Evolutionary conservation across 2,113 vertebrate species (phyloP).

Genomic region (Muntiacus reevesi): DNA sequence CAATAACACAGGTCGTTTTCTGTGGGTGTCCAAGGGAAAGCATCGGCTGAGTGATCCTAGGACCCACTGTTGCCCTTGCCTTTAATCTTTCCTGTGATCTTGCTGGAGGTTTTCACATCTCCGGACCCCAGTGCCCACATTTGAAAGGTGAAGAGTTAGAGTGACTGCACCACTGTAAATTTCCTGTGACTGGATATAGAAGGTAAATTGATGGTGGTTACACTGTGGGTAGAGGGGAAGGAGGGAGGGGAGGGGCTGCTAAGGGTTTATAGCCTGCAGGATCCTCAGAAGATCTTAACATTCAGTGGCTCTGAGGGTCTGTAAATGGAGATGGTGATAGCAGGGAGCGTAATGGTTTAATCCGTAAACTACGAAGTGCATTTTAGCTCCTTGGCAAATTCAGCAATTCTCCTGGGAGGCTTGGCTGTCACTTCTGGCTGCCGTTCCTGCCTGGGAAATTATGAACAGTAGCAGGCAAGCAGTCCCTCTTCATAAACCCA

Average conservation of each 20-base stretch:
- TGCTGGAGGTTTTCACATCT: not conserved
- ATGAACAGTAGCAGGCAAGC: not conserved
- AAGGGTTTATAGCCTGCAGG: not conserved
- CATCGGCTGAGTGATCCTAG: not conserved
- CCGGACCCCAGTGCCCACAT: not conserved
- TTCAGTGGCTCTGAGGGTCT: not conserved
- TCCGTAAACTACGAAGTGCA: conserved; percentile 29
- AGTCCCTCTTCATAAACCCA: conserved; percentile 49
- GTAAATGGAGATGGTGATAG: not conserved
- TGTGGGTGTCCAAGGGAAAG: not conserved
- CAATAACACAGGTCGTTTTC: not conserved
- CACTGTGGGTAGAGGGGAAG: not conserved
- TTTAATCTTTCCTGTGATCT: not conserved
- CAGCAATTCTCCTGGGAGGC: conserved; percentile 40
- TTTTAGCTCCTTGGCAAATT: conserved; percentile 54
- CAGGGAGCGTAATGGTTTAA: not conserved
- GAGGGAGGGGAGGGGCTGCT: not conserved
- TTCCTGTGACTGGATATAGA: not conserved
- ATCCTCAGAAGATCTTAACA: not conserved
- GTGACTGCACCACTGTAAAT: not conserved
- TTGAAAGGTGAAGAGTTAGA: not conserved
- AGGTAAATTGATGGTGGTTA: not conserved
- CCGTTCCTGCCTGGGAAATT: conserved; percentile 45
- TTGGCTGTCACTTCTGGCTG: conserved; percentile 36
- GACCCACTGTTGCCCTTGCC: not conserved